phyloP scores from a whole-genome alignment of 1,140 invertebrate species.

The Tribolium castaneum region DNA sequence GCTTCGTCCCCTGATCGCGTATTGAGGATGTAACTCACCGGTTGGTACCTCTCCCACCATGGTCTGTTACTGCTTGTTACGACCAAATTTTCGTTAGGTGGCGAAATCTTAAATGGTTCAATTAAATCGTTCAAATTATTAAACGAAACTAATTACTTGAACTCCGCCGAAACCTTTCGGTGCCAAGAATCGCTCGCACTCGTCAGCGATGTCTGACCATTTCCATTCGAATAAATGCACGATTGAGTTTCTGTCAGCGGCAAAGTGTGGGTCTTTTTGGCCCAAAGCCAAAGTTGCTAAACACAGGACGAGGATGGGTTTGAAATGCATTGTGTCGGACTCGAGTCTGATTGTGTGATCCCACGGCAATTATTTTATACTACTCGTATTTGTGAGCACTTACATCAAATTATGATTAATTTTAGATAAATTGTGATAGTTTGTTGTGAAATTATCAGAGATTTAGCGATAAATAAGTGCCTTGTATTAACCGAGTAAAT shows the following conservation, averaged over 20 bases:
- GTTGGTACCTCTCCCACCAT: constrained; percentile 92
- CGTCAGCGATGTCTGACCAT: constrained; percentile 83
- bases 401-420: neutral
- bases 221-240: constrained; percentile 89
- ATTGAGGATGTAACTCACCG: constrained; percentile 83
- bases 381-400: neutral
- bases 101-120: constrained; percentile 67
- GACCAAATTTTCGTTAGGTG: constrained; percentile 70
- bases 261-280: constrained; percentile 62
- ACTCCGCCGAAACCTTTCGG: constrained; percentile 83
- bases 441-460: neutral
- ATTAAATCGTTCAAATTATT: neutral
- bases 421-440: neutral
- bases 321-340: constrained; percentile 1
- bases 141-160: constrained; percentile 65
- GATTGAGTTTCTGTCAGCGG: constrained; percentile 67
- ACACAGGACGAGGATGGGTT: constrained; percentile 2
- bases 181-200: constrained; percentile 85
- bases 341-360: neutral
- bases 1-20: constrained; percentile 82
- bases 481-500: too few species aligned
- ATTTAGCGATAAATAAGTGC: neutral
- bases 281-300: constrained; percentile 32
- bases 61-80: constrained; percentile 66
- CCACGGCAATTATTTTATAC: neutral